A percentile compares a stretch with the other conserved stretches of the same genome.
Conservation (phyloP, 2,888 invertebrate species). For the Cryptophagus acutangulus region DNA sequence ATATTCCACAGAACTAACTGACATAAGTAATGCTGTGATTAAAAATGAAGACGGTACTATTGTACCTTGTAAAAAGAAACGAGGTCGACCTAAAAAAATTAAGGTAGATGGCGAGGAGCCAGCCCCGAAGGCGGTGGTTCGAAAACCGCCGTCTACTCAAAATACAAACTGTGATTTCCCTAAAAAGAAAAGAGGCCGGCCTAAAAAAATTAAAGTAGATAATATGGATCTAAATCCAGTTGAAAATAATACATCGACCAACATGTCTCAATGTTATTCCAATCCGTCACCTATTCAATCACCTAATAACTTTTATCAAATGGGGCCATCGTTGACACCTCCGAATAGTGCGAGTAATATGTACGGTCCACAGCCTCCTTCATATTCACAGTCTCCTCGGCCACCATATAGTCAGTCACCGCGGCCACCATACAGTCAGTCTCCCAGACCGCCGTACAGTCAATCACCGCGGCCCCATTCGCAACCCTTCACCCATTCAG, state of each 20-base stretch:
- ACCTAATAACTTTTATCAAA: constrained; percentile 49
- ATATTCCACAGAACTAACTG: constrained; percentile 46
- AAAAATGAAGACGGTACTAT: constrained; percentile 60
- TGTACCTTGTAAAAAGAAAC: constrained; percentile 76
- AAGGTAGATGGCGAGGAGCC: constrained; percentile 66
- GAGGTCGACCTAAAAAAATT: constrained; percentile 85
- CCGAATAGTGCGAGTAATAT: constrained; percentile 43
- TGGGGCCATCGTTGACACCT: constrained; percentile 44
- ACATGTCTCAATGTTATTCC: constrained; percentile 50
- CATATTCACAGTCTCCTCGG: constrained; percentile 43
- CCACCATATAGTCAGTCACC: constrained; percentile 41
- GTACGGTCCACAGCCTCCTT: constrained; percentile 41
- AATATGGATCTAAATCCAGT: constrained; percentile 51
- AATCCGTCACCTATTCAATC: constrained; percentile 51
- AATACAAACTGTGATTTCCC: constrained; percentile 57
- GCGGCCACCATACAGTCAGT: constrained; percentile 37
- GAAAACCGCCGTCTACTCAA: constrained; percentile 46
- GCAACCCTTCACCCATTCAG: constrained; percentile 62
- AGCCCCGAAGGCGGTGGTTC: constrained; percentile 51
- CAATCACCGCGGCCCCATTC: constrained; percentile 47
- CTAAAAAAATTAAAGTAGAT: constrained; percentile 76
- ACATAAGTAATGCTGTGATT: constrained; percentile 50
- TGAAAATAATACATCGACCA: constrained; percentile 46
- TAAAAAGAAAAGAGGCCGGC: constrained; percentile 83
- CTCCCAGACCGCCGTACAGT: constrained; percentile 35